These are phyloP conservation scores for Drosophila lutescens DNA, from an alignment of 2,888 invertebrate genomes.

Conservation along the genomic window DNA sequence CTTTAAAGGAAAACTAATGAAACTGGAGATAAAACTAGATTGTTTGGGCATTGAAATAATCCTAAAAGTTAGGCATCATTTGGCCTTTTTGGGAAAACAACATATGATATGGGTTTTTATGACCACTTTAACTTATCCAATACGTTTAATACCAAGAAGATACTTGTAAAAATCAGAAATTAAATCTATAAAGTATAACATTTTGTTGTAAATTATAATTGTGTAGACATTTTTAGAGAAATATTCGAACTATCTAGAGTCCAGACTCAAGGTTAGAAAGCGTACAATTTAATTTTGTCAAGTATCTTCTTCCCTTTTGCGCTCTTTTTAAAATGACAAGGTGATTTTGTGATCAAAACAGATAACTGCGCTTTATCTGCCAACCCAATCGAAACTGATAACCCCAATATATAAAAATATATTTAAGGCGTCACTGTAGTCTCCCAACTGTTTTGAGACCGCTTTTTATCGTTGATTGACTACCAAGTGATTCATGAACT, in stretches of 20 bases:
- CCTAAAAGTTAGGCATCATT: too few species aligned
- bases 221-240: too few species aligned
- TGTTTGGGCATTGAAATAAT: background rate
- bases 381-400: slow-evolving; percentile 9
- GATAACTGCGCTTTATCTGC: slow-evolving; percentile 13
- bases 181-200: too few species aligned
- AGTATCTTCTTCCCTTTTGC: slow-evolving; percentile 8
- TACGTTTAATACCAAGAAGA: background rate
- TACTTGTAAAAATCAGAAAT: too few species aligned
- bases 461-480: slow-evolving; percentile 24
- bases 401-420: slow-evolving; percentile 6
- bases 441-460: slow-evolving; percentile 3
- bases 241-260: too few species aligned
- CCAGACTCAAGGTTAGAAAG: background rate
- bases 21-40: background rate
- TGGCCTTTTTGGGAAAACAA: too few species aligned
- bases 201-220: too few species aligned
- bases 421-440: slow-evolving; percentile 13
- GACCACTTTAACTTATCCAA: background rate
- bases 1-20: background rate
- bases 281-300: background rate
- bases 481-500: slow-evolving; percentile 16
- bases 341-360: background rate
- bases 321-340: background rate
- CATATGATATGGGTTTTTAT: too few species aligned